A percentile compares a stretch with the other conserved stretches of the same genome.
These are phyloP conservation scores for Anser cygnoides DNA, from an alignment of 2,113 vertebrate genomes.

Conservation along the genomic window DNA sequence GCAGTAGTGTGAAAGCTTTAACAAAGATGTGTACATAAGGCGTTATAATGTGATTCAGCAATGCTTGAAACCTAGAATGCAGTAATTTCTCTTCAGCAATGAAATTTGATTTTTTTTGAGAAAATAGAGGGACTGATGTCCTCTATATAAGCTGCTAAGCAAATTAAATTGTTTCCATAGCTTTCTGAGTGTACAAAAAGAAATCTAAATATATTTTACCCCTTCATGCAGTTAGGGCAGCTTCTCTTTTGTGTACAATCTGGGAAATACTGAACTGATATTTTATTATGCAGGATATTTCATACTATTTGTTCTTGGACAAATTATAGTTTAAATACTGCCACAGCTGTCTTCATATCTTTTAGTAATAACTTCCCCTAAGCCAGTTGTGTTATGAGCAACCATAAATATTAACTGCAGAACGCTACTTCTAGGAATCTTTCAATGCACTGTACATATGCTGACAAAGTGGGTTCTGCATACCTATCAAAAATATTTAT, in stretches of 20 bases:
- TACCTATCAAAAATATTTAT: conserved; percentile 70
- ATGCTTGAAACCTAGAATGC: neutral
- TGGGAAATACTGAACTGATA: neutral
- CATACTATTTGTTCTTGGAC: neutral
- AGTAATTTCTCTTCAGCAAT: neutral
- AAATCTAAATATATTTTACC: neutral
- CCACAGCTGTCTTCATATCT: conserved; percentile 17
- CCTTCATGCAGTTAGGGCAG: neutral
- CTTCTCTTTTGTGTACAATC: neutral
- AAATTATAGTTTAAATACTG: conserved; percentile 33
- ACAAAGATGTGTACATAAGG: neutral
- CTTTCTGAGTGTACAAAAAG: neutral
- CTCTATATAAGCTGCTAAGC: neutral
- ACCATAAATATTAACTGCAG: conserved; percentile 70
- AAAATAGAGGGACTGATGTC: neutral
- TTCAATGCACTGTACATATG: conserved; percentile 30
- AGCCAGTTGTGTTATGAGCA: conserved; percentile 12
- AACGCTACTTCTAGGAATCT: conserved; percentile 50
- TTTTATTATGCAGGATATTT: neutral
- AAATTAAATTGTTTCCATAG: neutral
- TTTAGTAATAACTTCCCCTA: conserved; percentile 37
- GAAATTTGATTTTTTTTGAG: neutral
- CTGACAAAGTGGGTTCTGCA: conserved; percentile 58
- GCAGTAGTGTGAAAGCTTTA: neutral
- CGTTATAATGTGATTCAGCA: neutral